A percentile compares a stretch with the other conserved stretches of the same genome.
phyloP scores from a whole-genome alignment of 1,140 invertebrate genomes.

The Papilio xuthus region DNA sequence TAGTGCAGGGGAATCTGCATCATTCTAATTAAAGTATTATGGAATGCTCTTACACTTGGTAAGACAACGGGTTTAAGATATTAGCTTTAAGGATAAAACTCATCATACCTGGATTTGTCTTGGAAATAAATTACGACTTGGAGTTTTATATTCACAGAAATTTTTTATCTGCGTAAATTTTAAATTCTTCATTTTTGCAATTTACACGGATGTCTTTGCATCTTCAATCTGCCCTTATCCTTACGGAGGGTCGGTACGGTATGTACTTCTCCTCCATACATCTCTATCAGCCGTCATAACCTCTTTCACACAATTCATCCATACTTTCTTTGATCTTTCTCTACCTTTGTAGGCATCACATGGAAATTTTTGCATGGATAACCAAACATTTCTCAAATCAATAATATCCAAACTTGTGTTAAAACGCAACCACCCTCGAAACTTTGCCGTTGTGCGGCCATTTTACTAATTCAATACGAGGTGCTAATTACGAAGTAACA shows the following conservation, averaged over 20 bases:
- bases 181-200: too few relatives aligned
- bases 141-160: too few relatives aligned
- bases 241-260: too few relatives aligned
- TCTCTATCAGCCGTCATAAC: too few relatives aligned
- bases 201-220: too few relatives aligned
- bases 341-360: too few relatives aligned
- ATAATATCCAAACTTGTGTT: slow-evolving; percentile 19
- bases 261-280: too few relatives aligned
- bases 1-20: background rate
- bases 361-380: background rate
- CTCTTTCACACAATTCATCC: too few relatives aligned
- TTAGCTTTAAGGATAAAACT: background rate
- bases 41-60: background rate
- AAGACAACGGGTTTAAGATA: background rate
- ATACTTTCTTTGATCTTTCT: too few relatives aligned
- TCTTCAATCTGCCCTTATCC: too few relatives aligned
- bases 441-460: slow-evolving; percentile 30
- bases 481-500: slow-evolving; percentile 44
- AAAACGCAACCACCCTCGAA: slow-evolving; percentile 14
- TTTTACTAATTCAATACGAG: slow-evolving; percentile 42
- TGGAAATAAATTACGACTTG: background rate
- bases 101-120: background rate
- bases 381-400: background rate
- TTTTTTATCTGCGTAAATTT: too few relatives aligned
- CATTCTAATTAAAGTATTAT: background rate